Conservation (phyloP, 2,888 invertebrate species). For the Nomada lathburiana region DNA sequence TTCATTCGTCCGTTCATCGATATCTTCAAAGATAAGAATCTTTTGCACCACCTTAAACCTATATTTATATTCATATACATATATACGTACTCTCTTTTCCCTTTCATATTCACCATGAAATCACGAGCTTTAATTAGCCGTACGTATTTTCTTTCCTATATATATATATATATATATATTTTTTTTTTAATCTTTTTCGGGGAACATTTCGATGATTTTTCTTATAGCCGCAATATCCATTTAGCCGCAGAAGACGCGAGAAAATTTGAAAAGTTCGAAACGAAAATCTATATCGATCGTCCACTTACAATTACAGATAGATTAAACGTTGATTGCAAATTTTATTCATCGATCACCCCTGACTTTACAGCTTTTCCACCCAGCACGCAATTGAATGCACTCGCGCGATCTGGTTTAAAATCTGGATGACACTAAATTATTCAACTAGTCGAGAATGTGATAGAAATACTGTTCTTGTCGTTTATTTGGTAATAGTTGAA, state of each 20-base stretch:
- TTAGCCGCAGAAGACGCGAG: constrained; percentile 17
- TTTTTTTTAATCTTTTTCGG: background rate
- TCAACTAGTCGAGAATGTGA: background rate
- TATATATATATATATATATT: background rate
- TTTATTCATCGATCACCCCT: too few species aligned
- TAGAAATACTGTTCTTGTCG: too few species aligned
- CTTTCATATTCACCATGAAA: constrained; percentile 14
- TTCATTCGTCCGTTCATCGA: constrained; percentile 59
- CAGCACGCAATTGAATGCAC: background rate
- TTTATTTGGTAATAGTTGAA: background rate
- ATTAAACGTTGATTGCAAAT: constrained; percentile 11
- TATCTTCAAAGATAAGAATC: constrained; percentile 45
- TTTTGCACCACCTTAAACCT: constrained; percentile 50
- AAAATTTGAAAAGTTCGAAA: constrained; percentile 36
- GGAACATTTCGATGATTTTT: constrained; percentile 12
- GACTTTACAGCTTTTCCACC: background rate
- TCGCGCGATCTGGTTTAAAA: constrained; percentile 1
- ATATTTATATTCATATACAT: constrained; percentile 38
- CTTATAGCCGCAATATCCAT: background rate
- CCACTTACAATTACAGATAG: background rate
- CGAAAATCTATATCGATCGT: constrained; percentile 35
- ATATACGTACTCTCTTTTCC: constrained; percentile 21
- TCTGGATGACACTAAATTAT: constrained; percentile 29
- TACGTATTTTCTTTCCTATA: background rate
- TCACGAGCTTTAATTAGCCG: constrained; percentile 16